Evolutionary conservation across 2,797 vertebrate genomes (phyloP).

Genomic region (Microctenopoma steveboyesi): DNA sequence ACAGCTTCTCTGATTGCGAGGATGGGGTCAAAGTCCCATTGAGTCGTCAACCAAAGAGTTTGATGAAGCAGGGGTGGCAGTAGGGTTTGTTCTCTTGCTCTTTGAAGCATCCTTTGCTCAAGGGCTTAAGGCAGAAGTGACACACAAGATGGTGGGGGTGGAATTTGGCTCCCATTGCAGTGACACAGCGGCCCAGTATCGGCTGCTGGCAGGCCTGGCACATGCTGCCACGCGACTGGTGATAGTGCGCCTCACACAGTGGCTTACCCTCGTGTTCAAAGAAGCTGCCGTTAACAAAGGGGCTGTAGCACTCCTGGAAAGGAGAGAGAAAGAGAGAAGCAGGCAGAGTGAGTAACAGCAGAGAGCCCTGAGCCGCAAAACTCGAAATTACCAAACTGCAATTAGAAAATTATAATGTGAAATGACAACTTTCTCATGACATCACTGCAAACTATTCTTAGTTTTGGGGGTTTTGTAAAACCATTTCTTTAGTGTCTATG

Average conservation of each 20-base stretch:
- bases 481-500: background rate
- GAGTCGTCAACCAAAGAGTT: constrained; percentile 87
- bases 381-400: background rate
- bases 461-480: background rate
- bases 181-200: constrained; percentile 92
- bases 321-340: background rate
- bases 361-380: constrained; percentile 15
- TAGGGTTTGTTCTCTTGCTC: constrained; percentile 94
- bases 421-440: constrained; percentile 49
- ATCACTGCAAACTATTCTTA: constrained; percentile 31
- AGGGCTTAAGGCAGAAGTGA: constrained; percentile 91
- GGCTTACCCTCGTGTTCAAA: constrained; percentile 92
- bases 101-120: constrained; percentile 95
- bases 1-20: constrained; percentile 26
- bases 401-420: constrained; percentile 28
- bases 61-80: constrained; percentile 93
- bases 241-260: constrained; percentile 92
- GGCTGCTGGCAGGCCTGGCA: constrained; percentile 93
- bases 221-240: constrained; percentile 88
- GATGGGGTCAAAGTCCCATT: constrained; percentile 9
- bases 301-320: constrained; percentile 89
- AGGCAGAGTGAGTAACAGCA: constrained; percentile 1
- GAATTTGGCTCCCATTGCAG: constrained; percentile 92
- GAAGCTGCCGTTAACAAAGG: constrained; percentile 92
- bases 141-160: constrained; percentile 94